Evolutionary conservation across 2,888 invertebrate genomes (phyloP).

Genomic region (Sepioteuthis lessoniana): DNA sequence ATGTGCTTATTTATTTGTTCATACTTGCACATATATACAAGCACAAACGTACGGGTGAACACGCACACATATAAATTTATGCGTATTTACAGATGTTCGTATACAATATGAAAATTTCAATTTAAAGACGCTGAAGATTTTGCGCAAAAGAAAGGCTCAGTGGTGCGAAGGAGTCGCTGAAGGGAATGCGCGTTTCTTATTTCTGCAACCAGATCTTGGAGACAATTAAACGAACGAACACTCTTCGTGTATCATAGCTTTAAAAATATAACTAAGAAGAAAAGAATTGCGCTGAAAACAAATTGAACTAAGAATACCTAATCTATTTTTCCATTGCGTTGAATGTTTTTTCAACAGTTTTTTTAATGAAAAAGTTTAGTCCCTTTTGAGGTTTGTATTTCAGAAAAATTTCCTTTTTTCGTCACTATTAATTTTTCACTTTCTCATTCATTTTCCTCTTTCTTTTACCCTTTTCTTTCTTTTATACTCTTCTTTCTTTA

Average conservation of each 20-base stretch:
- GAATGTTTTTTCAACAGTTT: neutral
- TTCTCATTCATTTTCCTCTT: neutral
- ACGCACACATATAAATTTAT: neutral
- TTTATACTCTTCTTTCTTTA: no score
- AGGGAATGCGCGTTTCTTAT: neutral
- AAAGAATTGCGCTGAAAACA: neutral
- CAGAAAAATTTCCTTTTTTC: neutral
- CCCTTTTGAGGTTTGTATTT: neutral
- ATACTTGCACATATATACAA: neutral
- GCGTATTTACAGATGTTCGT: neutral
- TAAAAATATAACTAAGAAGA: neutral
- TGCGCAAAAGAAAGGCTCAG: neutral
- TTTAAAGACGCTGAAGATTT: neutral
- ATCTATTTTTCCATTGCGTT: neutral
- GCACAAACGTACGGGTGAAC: neutral
- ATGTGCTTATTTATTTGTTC: neutral
- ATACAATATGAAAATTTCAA: neutral
- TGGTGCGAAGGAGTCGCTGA: neutral
- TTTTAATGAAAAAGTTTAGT: neutral
- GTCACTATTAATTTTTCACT: neutral
- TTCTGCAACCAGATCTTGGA: conserved; percentile 33
- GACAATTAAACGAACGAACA: neutral
- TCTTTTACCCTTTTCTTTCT: neutral
- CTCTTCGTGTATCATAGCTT: neutral
- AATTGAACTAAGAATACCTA: neutral